Conservation (phyloP, 2,888 invertebrate genomes). For the Globia sparganii region DNA sequence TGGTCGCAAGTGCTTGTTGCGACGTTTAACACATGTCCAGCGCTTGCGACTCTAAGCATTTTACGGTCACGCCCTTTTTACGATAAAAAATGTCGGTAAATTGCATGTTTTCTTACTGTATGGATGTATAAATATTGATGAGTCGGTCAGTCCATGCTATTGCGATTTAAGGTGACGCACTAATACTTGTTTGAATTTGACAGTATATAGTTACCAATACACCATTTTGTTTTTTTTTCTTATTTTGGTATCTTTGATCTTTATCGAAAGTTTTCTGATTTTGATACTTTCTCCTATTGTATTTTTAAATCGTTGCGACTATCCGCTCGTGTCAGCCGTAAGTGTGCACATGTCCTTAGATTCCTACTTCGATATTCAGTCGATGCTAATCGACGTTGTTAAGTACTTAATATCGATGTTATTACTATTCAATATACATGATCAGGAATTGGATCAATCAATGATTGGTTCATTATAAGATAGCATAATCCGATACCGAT, state of each 20-base stretch:
- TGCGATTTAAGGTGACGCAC: constrained; percentile 36
- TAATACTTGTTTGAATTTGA: constrained; percentile 8
- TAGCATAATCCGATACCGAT: constrained; percentile 27
- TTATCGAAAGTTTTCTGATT: no score
- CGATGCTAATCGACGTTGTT: constrained; percentile 44
- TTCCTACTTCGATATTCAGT: constrained; percentile 35
- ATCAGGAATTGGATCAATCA: constrained; percentile 50
- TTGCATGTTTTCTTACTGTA: constrained; percentile 58
- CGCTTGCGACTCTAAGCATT: constrained; percentile 59
- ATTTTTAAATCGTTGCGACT: not conserved
- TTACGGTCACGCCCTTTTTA: constrained; percentile 70
- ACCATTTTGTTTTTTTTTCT: no score
- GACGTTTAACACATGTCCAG: constrained; percentile 64
- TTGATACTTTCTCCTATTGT: not conserved
- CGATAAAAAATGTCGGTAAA: constrained; percentile 66
- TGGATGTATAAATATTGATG: constrained; percentile 61
- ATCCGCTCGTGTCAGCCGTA: not conserved
- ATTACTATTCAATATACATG: constrained; percentile 47
- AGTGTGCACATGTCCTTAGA: constrained; percentile 22
- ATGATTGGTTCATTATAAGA: constrained; percentile 42
- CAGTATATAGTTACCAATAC: not conserved
- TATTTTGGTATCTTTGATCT: not conserved
- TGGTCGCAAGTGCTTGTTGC: constrained; percentile 62
- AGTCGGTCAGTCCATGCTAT: constrained; percentile 11
- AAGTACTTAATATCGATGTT: constrained; percentile 43